phyloP scores from a whole-genome alignment of 1,140 invertebrate species.

The Lycorma delicatula region DNA sequence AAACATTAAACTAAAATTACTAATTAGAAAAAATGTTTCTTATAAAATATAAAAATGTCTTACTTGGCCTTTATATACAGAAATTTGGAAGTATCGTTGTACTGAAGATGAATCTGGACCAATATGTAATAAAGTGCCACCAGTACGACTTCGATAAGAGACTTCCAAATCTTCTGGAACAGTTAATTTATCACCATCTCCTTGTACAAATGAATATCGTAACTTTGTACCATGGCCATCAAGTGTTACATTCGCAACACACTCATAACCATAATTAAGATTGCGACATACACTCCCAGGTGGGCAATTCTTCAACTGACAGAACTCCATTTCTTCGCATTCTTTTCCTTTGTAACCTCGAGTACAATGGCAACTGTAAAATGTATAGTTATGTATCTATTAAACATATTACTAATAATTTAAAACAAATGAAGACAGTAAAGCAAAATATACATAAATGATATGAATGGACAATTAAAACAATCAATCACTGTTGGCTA shows the following conservation, averaged over 20 bases:
- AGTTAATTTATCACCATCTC: too few relatives aligned
- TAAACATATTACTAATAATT: too few relatives aligned
- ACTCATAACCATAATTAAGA: slow-evolving; percentile 85
- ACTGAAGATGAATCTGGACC: slow-evolving; percentile 40
- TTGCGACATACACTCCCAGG: slow-evolving; percentile 71
- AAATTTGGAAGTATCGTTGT: slow-evolving; percentile 52
- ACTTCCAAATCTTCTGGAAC: too few relatives aligned
- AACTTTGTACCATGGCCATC: slow-evolving; percentile 45
- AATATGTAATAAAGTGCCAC: slow-evolving; percentile 58
- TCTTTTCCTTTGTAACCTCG: slow-evolving; percentile 86
- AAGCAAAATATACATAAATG: too few relatives aligned
- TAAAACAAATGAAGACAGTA: too few relatives aligned
- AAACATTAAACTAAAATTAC: background rate
- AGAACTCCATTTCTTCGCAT: slow-evolving; percentile 88
- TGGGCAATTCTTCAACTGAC: slow-evolving; percentile 77
- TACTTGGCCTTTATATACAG: slow-evolving; percentile 57
- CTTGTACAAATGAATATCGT: slow-evolving; percentile 25
- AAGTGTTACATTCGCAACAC: slow-evolving; percentile 80
- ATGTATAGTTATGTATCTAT: too few relatives aligned
- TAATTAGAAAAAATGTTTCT: too few relatives aligned
- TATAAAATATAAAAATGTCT: too few relatives aligned
- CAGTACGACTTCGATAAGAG: slow-evolving; percentile 59
- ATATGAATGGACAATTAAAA: too few relatives aligned
- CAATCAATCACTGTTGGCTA: too few relatives aligned
- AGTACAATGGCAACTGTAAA: slow-evolving; percentile 63